A percentile compares a stretch with the other conserved stretches of the same genome.
Conservation (phyloP, 37 sponge, comb jelly and placozoan genomes). For the Chondrilla cf. caribensis region DNA sequence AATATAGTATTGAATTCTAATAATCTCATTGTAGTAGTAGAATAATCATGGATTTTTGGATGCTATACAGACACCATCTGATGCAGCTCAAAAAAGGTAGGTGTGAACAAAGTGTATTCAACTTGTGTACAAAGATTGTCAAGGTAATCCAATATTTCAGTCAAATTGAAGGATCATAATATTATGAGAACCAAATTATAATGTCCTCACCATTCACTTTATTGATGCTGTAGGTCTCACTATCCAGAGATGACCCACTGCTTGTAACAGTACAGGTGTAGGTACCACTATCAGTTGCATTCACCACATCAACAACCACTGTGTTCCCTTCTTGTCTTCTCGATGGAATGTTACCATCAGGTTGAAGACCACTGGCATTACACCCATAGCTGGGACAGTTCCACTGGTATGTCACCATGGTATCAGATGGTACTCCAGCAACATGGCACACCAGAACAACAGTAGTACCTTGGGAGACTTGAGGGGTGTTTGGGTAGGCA, state of each 20-base stretch:
- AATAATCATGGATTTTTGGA: no score
- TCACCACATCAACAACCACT: not conserved
- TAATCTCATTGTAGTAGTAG: no score
- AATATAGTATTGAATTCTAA: no score
- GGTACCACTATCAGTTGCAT: not conserved
- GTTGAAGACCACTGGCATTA: no score
- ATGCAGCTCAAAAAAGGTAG: no score
- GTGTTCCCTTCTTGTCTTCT: not conserved
- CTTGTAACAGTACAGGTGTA: not conserved
- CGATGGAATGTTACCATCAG: not conserved
- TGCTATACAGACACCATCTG: no score
- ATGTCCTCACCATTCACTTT: no score
- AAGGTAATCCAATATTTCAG: no score
- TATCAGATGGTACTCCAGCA: not conserved
- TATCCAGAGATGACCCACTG: not conserved
- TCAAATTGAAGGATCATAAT: no score
- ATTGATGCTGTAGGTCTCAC: not conserved
- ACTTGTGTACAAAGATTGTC: no score
- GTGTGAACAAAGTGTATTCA: no score
- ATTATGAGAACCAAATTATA: no score
- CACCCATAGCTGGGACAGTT: constrained; percentile 7
- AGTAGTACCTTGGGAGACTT: not conserved
- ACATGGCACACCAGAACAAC: constrained; percentile 12
- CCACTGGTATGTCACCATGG: not conserved
- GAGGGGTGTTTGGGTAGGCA: constrained; percentile 8